Base-by-base conservation (phyloP, 2,888 invertebrate species). In the Chirona hameri region DNA sequence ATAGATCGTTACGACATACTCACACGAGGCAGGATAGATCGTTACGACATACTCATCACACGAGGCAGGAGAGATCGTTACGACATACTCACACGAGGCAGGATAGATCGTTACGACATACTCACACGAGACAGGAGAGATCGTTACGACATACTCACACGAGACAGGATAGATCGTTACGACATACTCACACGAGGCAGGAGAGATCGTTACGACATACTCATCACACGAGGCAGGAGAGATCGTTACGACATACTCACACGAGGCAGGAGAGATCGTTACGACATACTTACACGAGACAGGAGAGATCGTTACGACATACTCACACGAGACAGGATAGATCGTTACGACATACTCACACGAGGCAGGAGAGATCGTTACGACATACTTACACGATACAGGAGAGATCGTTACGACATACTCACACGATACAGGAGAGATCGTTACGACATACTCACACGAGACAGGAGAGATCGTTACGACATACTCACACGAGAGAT, bases 131-230 rank as follows among this genome's bases (percentile, higher is more conserved):
- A 87, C 99, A 98, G 86, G 97, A 96, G 81, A 99, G 91, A 88
- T 99, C 99, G 39, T 95, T 93, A n/a, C n/a, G n/a, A n/a, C n/a
- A n/a, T n/a, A n/a, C n/a, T 90, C 88, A 98, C 84, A 99, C 99
- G 84, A 99, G 90, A 87, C 99, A 98, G 86, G 97, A 96, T 81
- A 99, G 91, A 88, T 99, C 99, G 39, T 95, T 93, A n/a, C n/a
- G n/a, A n/a, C n/a, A n/a, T n/a, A n/a, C n/a, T 90, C 88, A 98
- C 84, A 99, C 99, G 84, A 99, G 90, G 87, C 99, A 98, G 86
- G 97, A 96, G 81, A 99, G 91, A 88, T 99, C 99, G 39, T 95
- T 93, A n/a, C n/a, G n/a, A n/a, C n/a, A n/a, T n/a, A n/a, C n/a
- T n/a, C n/a, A n/a, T 90, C 88, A 98, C 84, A 99, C 99, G 84